Evolutionary conservation across 1,140 invertebrate genomes (phyloP).

Genomic region (Polyergus mexicanus): DNA sequence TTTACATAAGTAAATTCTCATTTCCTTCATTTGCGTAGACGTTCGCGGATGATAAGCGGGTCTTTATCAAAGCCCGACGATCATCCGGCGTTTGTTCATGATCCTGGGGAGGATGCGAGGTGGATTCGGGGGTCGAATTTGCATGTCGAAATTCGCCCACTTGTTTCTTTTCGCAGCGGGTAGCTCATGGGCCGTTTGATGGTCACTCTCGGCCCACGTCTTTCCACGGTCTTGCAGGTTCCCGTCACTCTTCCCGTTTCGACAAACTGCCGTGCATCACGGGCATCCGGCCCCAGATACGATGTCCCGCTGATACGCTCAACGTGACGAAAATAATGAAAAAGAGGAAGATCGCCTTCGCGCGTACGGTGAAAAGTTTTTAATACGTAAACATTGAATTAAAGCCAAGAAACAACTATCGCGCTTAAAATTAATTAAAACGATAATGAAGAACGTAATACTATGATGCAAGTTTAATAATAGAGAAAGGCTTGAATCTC

Average conservation of each 20-base stretch:
- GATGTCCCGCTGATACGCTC: constrained; percentile 56
- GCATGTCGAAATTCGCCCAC: constrained; percentile 78
- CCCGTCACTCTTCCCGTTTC: constrained; percentile 74
- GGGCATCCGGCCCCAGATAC: constrained; percentile 76
- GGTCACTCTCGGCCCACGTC: constrained; percentile 76
- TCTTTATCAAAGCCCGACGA: constrained; percentile 32
- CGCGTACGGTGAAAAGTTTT: constrained; percentile 11
- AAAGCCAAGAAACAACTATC: not conserved
- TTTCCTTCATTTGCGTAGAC: constrained; percentile 42
- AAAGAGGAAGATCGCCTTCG: not conserved
- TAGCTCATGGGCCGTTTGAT: constrained; percentile 76
- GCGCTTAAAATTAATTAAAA: constrained; percentile 51
- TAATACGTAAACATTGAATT: constrained; percentile 42
- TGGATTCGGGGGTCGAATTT: constrained; percentile 71
- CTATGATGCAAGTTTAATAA: not conserved
- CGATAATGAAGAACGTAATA: constrained; percentile 28
- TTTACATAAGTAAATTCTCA: constrained; percentile 28
- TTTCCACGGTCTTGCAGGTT: constrained; percentile 66
- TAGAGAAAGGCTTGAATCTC: constrained; percentile 1
- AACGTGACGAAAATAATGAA: constrained; percentile 66
- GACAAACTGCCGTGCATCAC: constrained; percentile 75
- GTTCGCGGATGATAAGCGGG: constrained; percentile 30
- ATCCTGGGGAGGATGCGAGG: constrained; percentile 17
- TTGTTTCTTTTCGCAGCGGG: constrained; percentile 78
- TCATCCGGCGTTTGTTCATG: constrained; percentile 7